These are phyloP conservation scores for Dolichopus griseipennis DNA, from an alignment of 2,888 invertebrate genomes.

Conservation along the genomic window DNA sequence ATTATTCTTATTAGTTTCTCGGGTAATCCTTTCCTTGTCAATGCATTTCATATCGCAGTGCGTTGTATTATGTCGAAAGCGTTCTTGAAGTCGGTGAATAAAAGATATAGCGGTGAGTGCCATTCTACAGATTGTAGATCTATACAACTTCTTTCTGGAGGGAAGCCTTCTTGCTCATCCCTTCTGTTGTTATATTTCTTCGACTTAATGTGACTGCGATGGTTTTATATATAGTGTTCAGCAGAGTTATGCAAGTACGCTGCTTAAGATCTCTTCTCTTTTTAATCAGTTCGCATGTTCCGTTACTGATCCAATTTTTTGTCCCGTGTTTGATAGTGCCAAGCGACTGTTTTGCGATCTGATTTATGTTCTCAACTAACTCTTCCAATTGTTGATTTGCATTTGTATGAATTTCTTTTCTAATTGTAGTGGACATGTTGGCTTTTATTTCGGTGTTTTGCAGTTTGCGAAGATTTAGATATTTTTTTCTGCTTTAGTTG, in stretches of 20 bases:
- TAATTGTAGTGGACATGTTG: neutral
- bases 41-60: too few relatives aligned
- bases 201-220: too few relatives aligned
- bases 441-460: neutral
- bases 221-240: too few relatives aligned
- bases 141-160: too few relatives aligned
- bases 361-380: neutral
- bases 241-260: neutral
- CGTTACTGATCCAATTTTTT: neutral
- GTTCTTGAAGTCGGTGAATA: too few relatives aligned
- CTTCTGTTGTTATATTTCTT: too few relatives aligned
- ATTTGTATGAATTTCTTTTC: neutral
- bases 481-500: neutral
- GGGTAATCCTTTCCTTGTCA: too few relatives aligned
- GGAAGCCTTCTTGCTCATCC: too few relatives aligned
- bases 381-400: neutral
- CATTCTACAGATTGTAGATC: too few relatives aligned
- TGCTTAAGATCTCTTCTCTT: neutral
- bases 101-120: too few relatives aligned
- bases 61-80: too few relatives aligned
- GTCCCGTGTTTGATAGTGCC: neutral
- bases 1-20: too few relatives aligned
- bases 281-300: neutral
- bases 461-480: neutral
- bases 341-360: neutral